phyloP scores from a whole-genome alignment of 1,140 invertebrate species.

The Nomia melanderi region DNA sequence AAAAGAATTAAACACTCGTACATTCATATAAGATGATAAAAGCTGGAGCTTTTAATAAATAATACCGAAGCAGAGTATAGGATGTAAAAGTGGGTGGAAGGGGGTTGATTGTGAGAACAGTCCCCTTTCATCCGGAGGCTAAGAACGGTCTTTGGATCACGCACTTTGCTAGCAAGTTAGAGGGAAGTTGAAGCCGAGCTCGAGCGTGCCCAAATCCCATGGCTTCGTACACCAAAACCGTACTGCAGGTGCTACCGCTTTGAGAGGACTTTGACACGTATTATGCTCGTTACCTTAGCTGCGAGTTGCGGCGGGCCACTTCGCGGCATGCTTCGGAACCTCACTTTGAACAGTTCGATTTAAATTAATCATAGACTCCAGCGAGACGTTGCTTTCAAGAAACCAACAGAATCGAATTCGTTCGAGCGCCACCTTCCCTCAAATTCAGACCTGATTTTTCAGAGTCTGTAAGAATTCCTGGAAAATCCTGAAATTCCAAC shows the following conservation, averaged over 20 bases:
- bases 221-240: constrained; percentile 45
- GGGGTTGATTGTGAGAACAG: neutral
- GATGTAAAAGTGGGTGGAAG: constrained; percentile 18
- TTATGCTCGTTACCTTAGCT: constrained; percentile 71
- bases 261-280: constrained; percentile 70
- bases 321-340: constrained; percentile 34
- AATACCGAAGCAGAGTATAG: neutral
- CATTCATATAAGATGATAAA: neutral
- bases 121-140: constrained; percentile 50
- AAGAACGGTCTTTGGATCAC: constrained; percentile 58
- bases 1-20: no score
- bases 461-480: no score
- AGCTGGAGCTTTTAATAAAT: neutral
- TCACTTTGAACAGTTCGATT: constrained; percentile 50
- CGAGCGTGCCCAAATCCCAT: constrained; percentile 33
- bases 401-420: no score
- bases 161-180: constrained; percentile 64
- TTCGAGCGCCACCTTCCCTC: no score
- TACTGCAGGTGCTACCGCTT: constrained; percentile 57
- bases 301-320: constrained; percentile 22
- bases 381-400: neutral
- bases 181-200: constrained; percentile 60
- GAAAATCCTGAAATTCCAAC: no score
- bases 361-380: constrained; percentile 37
- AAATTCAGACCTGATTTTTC: no score